A percentile compares a stretch with the other conserved stretches of the same genome.
phyloP scores from a whole-genome alignment of 2,888 invertebrate species.

The Drosophila anomalata region DNA sequence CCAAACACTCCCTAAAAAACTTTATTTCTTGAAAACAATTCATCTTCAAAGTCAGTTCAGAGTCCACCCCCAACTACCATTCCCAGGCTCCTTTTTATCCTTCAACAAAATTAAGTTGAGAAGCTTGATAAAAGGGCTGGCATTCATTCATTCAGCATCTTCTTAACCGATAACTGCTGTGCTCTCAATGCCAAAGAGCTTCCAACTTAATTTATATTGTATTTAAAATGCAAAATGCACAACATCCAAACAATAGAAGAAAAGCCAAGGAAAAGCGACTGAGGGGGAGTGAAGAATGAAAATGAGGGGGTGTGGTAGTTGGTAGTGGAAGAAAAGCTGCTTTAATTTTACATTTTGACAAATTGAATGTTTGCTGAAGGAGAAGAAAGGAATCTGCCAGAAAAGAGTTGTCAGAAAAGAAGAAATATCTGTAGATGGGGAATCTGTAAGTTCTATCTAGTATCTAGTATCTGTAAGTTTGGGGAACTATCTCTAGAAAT shows the following conservation, averaged over 20 bases:
- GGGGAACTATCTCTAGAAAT: no score
- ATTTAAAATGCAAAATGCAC: conserved; percentile 56
- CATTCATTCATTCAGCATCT: conserved; percentile 54
- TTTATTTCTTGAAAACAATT: conserved; percentile 27
- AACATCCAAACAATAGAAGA: conserved; percentile 35
- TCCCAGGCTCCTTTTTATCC: conserved; percentile 21
- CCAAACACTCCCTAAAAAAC: no score
- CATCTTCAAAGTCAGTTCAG: conserved; percentile 31
- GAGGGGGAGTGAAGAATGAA: neutral
- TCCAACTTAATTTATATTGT: conserved; percentile 74
- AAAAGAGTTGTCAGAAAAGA: neutral
- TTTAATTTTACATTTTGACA: conserved; percentile 70
- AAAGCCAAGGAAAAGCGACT: conserved; percentile 2
- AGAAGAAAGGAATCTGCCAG: neutral
- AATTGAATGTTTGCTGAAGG: conserved; percentile 64
- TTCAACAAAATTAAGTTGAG: conserved; percentile 48
- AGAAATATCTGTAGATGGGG: no score
- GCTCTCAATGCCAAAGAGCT: conserved; percentile 50
- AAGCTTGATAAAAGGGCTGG: conserved; percentile 58
- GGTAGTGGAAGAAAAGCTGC: conserved; percentile 38
- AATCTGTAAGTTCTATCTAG: no score
- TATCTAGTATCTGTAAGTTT: neutral
- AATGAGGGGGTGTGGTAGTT: neutral
- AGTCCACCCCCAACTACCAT: neutral
- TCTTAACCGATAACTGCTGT: conserved; percentile 23